Evolutionary conservation across 2,113 vertebrate species (phyloP).

Genomic region (Falco punctatus): DNA sequence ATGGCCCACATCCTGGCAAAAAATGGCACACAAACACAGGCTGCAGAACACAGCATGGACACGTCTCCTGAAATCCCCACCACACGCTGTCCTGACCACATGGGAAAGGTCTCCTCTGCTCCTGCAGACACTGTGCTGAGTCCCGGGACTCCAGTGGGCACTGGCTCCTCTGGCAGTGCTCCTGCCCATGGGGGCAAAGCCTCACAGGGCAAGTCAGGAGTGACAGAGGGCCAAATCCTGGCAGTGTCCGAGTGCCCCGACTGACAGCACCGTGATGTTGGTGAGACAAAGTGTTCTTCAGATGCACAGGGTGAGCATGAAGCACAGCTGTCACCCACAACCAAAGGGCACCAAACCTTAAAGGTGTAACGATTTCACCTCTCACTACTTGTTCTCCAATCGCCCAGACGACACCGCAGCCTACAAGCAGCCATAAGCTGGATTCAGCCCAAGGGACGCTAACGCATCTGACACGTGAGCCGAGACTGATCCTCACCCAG

Average conservation of each 20-base stretch:
- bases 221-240: background rate
- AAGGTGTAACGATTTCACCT: rapidly evolving
- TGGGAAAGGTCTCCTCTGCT: background rate
- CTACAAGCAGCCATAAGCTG: background rate
- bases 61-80: background rate
- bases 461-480: rapidly evolving
- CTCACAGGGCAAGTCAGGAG: background rate
- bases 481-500: slow-evolving; percentile 53
- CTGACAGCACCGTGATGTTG: background rate
- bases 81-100: rapidly evolving
- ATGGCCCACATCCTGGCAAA: background rate
- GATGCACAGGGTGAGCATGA: background rate
- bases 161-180: background rate
- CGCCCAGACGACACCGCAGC: background rate
- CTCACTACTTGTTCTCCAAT: background rate
- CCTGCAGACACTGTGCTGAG: background rate
- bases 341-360: background rate
- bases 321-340: background rate
- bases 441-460: background rate
- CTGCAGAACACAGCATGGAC: background rate
- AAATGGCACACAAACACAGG: rapidly evolving
- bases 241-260: background rate
- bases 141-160: background rate
- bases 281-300: too few relatives aligned
- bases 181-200: background rate